Conservation (phyloP, 2,113 vertebrate genomes). For the Clarias magur region DNA sequence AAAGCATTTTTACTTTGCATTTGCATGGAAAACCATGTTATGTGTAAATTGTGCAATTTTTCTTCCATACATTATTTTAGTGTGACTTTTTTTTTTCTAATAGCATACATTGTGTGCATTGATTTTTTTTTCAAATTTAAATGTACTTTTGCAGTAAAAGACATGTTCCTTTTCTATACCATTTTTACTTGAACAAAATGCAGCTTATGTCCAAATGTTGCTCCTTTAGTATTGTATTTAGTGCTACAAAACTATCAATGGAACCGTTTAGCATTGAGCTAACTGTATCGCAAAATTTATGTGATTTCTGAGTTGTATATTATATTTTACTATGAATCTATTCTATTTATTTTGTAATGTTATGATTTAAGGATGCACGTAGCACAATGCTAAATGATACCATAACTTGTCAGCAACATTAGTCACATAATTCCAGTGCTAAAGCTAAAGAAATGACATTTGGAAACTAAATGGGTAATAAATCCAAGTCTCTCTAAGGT, state of each 20-base stretch:
- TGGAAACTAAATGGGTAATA: not conserved
- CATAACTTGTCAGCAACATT: not conserved
- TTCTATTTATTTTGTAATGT: not conserved
- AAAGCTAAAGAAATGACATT: not conserved
- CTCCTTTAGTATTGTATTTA: not conserved
- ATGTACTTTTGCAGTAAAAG: not conserved
- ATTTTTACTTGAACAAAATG: not conserved
- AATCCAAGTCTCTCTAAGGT: not conserved
- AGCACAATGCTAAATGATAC: not conserved
- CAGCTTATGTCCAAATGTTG: not conserved
- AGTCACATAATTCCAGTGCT: not conserved
- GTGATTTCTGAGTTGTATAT: not conserved
- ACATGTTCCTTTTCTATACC: not conserved
- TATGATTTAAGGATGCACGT: not conserved
- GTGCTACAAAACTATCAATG: not conserved
- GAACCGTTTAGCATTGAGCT: not conserved
- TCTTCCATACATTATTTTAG: not conserved
- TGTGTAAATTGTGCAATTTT: not conserved
- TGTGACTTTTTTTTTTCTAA: not conserved
- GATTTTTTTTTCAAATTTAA: no score
- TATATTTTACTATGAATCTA: not conserved
- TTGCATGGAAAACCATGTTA: not conserved
- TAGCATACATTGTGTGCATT: not conserved
- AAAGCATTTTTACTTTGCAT: not conserved
- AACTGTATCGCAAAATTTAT: not conserved